Evolutionary conservation across 2,113 vertebrate genomes (phyloP).

Genomic region (Chloropsis hardwickii): DNA sequence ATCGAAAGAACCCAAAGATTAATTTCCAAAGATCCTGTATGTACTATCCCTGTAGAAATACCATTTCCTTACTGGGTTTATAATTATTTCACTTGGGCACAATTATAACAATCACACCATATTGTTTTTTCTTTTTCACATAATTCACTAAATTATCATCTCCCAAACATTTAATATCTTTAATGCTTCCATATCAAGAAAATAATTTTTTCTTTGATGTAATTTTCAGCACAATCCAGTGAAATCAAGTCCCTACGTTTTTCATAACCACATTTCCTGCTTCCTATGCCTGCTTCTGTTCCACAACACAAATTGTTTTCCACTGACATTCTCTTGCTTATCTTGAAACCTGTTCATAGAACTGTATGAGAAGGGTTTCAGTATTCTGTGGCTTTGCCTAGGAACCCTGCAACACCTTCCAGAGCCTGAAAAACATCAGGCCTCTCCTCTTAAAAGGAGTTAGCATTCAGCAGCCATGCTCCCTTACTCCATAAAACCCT

Average conservation of each 20-base stretch:
- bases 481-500: background rate
- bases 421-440: background rate
- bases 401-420: background rate
- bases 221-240: background rate
- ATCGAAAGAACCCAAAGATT: background rate
- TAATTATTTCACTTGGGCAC: background rate
- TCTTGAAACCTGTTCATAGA: background rate
- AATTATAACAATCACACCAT: background rate
- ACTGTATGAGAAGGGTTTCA: background rate
- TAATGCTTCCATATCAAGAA: background rate
- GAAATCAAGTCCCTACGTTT: background rate
- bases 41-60: background rate
- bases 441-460: background rate
- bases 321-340: background rate
- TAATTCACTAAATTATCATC: background rate
- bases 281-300: background rate
- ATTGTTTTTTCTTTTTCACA: background rate
- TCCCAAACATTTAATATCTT: background rate
- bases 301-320: fast-evolving
- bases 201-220: background rate
- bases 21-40: background rate
- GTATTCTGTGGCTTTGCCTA: background rate
- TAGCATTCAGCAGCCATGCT: background rate
- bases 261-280: background rate
- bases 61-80: background rate